Conservation (phyloP, 2,113 vertebrate species). For the Acrocephalus kingi region DNA sequence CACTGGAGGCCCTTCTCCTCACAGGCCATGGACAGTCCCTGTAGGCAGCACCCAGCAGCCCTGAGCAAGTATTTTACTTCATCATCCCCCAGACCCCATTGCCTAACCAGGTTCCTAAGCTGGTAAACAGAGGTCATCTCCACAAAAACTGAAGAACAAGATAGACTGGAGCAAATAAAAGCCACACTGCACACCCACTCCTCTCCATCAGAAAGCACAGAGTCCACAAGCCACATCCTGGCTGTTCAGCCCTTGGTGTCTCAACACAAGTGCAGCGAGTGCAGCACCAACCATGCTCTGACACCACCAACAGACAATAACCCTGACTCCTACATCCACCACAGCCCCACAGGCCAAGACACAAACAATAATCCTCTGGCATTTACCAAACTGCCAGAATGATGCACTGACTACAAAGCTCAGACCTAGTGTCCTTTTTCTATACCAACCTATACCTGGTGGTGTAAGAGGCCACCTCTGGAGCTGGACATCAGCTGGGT, state of each 20-base stretch:
- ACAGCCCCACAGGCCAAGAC: neutral
- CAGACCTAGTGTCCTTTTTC: neutral
- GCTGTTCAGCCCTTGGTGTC: neutral
- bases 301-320: neutral
- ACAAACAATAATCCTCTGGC: neutral
- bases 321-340: neutral
- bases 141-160: neutral
- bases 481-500: neutral
- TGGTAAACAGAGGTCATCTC: neutral
- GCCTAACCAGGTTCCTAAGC: neutral
- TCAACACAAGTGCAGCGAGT: rapidly evolving
- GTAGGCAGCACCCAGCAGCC: neutral
- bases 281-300: neutral
- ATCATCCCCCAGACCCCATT: neutral
- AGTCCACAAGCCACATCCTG: conserved; percentile 31
- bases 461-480: neutral
- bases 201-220: neutral
- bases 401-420: neutral
- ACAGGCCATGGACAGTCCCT: neutral
- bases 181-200: neutral
- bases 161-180: neutral
- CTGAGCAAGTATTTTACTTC: neutral
- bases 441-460: neutral
- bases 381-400: neutral
- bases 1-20: neutral